Evolutionary conservation across 2,888 invertebrate species (phyloP).

Genomic region (Stegana nigrithorax): DNA sequence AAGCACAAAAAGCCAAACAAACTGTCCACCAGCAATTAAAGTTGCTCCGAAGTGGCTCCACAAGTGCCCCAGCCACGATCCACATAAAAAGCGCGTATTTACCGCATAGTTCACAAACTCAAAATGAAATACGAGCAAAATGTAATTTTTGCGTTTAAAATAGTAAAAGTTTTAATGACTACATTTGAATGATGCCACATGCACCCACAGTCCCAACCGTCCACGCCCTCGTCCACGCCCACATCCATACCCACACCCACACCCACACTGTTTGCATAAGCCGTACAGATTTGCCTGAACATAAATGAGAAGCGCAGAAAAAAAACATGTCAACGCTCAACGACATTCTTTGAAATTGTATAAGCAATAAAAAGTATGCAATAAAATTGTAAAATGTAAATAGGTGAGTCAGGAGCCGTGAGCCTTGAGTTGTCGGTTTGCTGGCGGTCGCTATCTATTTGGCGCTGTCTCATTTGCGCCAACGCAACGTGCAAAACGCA

Average conservation of each 20-base stretch:
- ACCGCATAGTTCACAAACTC: slow-evolving; percentile 28
- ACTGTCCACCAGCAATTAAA: background rate
- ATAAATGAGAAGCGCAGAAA: background rate
- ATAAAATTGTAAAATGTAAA: slow-evolving; percentile 11
- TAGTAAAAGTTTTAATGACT: slow-evolving; percentile 59
- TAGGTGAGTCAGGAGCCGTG: slow-evolving; percentile 9
- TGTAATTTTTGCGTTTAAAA: slow-evolving; percentile 51
- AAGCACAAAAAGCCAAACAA: background rate
- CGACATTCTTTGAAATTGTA: slow-evolving; percentile 11
- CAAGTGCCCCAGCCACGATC: background rate
- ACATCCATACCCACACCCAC: background rate
- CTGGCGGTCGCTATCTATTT: too few relatives aligned
- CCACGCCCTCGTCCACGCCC: background rate
- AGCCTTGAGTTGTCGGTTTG: too few relatives aligned
- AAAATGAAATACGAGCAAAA: slow-evolving; percentile 55
- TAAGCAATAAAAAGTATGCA: slow-evolving; percentile 16
- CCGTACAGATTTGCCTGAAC: background rate
- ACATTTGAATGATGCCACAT: slow-evolving; percentile 32
- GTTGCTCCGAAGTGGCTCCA: background rate
- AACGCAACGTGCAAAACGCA: slow-evolving; percentile 27
- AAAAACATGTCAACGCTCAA: background rate
- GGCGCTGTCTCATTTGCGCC: too few relatives aligned
- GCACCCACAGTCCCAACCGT: too few relatives aligned
- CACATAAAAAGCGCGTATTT: background rate
- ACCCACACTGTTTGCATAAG: too few relatives aligned